Evolutionary conservation across 2,797 vertebrate species (phyloP).

Genomic region (Glyptemys insculpta): DNA sequence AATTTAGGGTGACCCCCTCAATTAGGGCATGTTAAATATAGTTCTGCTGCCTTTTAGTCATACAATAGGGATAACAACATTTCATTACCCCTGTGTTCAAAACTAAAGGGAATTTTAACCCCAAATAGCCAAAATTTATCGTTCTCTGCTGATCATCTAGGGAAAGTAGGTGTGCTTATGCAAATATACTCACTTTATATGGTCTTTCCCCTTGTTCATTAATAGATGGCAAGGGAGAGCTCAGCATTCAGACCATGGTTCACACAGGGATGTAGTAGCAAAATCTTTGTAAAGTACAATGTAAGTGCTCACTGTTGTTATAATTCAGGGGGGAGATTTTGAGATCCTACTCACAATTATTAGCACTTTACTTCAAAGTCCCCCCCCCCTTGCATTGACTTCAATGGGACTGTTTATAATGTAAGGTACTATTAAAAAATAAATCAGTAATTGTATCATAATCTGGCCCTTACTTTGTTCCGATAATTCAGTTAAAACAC

Average conservation of each 20-base stretch:
- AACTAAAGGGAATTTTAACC: not conserved
- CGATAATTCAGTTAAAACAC: not conserved
- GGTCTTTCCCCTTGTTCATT: not conserved
- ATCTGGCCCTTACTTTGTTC: not conserved
- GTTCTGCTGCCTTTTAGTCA: not conserved
- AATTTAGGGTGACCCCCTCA: not conserved
- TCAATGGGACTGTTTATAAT: not conserved
- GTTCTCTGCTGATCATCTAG: not conserved
- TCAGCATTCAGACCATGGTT: not conserved
- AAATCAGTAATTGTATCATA: not conserved
- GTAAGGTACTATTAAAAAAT: not conserved
- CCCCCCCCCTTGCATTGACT: not conserved
- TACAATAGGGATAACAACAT: not conserved
- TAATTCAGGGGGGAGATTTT: not conserved
- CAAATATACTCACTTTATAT: not conserved
- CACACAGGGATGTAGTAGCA: rapidly evolving
- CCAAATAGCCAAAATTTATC: not conserved
- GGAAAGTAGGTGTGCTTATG: not conserved
- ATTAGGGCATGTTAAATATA: not conserved
- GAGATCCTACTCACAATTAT: not conserved
- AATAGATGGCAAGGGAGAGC: not conserved
- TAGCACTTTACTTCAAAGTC: not conserved
- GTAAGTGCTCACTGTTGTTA: rapidly evolving
- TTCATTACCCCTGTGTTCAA: not conserved
- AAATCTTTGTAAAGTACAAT: rapidly evolving